Conservation (phyloP, 2,888 invertebrate genomes). For the Cremastobaeus sp. region DNA sequence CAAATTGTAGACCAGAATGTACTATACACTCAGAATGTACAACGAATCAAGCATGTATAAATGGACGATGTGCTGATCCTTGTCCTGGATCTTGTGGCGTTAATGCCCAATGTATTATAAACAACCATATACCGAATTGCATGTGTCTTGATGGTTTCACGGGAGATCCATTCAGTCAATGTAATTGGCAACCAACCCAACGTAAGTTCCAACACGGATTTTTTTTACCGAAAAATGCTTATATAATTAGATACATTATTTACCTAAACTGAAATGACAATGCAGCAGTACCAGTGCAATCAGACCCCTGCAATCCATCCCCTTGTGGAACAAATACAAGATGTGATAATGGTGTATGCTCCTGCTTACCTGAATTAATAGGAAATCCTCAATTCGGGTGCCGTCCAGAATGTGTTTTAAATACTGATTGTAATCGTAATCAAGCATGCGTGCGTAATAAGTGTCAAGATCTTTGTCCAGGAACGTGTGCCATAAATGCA, state of each 20-base stretch:
- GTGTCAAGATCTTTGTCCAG: conserved; percentile 91
- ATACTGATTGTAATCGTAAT: conserved; percentile 89
- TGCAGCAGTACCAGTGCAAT: conserved; percentile 29
- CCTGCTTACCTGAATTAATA: conserved; percentile 90
- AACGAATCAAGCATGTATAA: conserved; percentile 78
- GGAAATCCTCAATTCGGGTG: conserved; percentile 93
- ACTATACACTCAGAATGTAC: conserved; percentile 79
- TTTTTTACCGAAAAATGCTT: background rate
- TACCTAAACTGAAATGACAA: background rate
- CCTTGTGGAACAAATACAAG: conserved; percentile 92
- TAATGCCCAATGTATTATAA: conserved; percentile 78
- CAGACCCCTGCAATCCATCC: conserved; percentile 88
- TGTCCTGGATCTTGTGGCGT: conserved; percentile 80
- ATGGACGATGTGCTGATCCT: conserved; percentile 80
- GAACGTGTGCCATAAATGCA: conserved; percentile 74
- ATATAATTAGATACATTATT: background rate
- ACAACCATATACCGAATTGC: conserved; percentile 80
- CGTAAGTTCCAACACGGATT: conserved; percentile 24
- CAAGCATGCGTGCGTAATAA: conserved; percentile 90
- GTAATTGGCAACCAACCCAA: conserved; percentile 42
- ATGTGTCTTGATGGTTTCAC: conserved; percentile 80
- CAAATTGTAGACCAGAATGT: conserved; percentile 82
- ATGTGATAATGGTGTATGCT: conserved; percentile 86
- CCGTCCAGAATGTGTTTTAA: conserved; percentile 91
- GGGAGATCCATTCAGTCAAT: conserved; percentile 79